Evolutionary conservation across 2,888 invertebrate genomes (phyloP).

Genomic region (Subacronicta megacephala): DNA sequence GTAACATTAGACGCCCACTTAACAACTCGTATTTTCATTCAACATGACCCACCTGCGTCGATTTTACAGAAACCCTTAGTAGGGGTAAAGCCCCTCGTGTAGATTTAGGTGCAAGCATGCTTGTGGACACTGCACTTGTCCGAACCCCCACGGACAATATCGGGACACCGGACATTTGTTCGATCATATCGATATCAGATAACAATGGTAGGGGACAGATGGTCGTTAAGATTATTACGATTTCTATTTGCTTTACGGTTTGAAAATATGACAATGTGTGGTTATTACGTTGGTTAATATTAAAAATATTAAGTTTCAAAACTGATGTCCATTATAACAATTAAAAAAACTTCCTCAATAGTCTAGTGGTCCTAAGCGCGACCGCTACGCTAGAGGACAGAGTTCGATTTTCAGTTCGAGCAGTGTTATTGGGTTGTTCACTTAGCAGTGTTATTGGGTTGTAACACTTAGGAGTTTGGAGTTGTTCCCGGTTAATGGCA

Average conservation of each 20-base stretch:
- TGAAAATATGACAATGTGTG: constrained; percentile 23
- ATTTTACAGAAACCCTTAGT: constrained; percentile 54
- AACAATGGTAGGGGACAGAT: constrained; percentile 51
- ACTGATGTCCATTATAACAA: neutral
- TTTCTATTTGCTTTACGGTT: constrained; percentile 44
- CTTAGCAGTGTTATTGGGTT: too few species aligned
- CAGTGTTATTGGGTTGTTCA: too few species aligned
- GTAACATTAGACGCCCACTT: constrained; percentile 34
- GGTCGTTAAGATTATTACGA: constrained; percentile 39
- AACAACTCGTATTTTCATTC: constrained; percentile 12
- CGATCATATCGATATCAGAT: constrained; percentile 50
- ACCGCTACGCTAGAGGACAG: too few species aligned
- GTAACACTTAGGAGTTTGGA: too few species aligned
- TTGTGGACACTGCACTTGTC: constrained; percentile 76
- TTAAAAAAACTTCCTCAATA: too few species aligned
- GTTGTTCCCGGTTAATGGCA: too few species aligned
- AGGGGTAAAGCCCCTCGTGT: constrained; percentile 45
- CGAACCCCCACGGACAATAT: constrained; percentile 66
- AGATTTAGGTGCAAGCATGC: constrained; percentile 56
- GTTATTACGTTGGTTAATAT: constrained; percentile 3
- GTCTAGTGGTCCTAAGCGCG: too few species aligned
- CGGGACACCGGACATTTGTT: constrained; percentile 55
- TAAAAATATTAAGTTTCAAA: neutral
- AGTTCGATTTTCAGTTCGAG: too few species aligned
- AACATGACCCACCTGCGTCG: constrained; percentile 38